Percentiles rank a stretch among this genome's conserved stretches.
Conservation (phyloP, 64 coral and sea anemone genomes). For the Montipora efflorescens region DNA sequence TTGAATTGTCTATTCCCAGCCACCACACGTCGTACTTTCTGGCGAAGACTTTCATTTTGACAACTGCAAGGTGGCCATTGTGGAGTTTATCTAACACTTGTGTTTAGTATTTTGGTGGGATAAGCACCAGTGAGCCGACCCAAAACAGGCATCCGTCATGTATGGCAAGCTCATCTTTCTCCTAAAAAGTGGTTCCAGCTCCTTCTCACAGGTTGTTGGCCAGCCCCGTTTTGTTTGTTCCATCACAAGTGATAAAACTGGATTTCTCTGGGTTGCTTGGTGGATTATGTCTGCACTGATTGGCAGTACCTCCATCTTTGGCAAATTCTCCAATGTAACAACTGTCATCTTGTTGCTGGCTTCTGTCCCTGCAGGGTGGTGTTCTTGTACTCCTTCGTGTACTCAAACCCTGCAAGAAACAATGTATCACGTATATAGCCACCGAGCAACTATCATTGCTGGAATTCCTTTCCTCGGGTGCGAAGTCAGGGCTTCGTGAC, state of each 20-base stretch:
- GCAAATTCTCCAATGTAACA: constrained; percentile 37
- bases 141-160: constrained; percentile 27
- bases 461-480: no score
- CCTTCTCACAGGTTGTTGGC: background rate
- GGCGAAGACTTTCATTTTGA: constrained; percentile 49
- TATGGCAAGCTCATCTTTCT: constrained; percentile 13
- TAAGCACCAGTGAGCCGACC: background rate
- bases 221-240: constrained; percentile 23
- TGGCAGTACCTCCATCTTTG: constrained; percentile 45
- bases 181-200: constrained; percentile 1
- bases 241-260: background rate
- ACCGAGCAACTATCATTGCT: no score
- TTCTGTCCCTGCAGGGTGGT: constrained; percentile 17
- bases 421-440: no score
- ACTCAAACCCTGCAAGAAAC: background rate
- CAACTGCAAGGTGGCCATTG: constrained; percentile 20
- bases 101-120: background rate
- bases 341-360: background rate
- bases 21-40: constrained; percentile 56
- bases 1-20: constrained; percentile 6
- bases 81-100: constrained; percentile 16
- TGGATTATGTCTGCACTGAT: constrained; percentile 21
- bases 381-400: constrained; percentile 38
- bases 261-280: background rate
- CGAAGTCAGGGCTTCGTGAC: no score